A percentile compares a stretch with the other conserved stretches of the same genome.
Conservation (phyloP, 64 coral and sea anemone genomes). For the Montipora cactus region DNA sequence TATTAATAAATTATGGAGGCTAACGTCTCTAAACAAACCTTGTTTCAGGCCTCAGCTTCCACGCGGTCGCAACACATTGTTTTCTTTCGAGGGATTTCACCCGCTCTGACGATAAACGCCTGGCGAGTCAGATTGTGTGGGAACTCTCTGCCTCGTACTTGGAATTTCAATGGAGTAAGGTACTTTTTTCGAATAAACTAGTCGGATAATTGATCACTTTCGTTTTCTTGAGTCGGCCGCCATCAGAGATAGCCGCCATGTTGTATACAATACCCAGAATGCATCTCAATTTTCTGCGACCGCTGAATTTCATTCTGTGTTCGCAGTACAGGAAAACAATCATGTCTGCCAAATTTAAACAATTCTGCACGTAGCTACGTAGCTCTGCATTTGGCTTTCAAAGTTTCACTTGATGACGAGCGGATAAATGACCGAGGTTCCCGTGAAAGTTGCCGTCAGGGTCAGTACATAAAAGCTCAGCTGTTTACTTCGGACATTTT, state of each 20-base stretch:
- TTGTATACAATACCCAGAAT: constrained; percentile 39
- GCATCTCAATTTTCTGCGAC: background rate
- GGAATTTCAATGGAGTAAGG: background rate
- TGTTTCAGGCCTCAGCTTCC: background rate
- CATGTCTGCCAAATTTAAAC: background rate
- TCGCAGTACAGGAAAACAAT: constrained; percentile 45
- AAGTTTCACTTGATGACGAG: background rate
- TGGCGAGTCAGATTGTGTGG: constrained; percentile 23
- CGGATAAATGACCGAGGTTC: constrained; percentile 87
- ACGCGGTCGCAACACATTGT: constrained; percentile 11
- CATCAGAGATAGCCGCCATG: constrained; percentile 42
- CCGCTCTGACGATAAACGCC: constrained; percentile 15
- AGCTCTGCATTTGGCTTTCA: too few species aligned
- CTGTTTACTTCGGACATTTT: too few species aligned
- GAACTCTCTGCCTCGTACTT: constrained; percentile 37
- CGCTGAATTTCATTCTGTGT: constrained; percentile 28
- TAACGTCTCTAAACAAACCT: background rate
- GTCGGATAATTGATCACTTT: background rate
- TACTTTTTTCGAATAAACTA: too few species aligned
- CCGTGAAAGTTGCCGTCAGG: constrained; percentile 92
- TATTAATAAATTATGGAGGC: too few species aligned
- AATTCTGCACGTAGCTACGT: too few species aligned
- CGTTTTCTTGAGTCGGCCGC: background rate
- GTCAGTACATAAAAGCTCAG: constrained; percentile 46
- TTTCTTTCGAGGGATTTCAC: constrained; percentile 40